Conservation (phyloP, 2,888 invertebrate species). For the Neria commutata region DNA sequence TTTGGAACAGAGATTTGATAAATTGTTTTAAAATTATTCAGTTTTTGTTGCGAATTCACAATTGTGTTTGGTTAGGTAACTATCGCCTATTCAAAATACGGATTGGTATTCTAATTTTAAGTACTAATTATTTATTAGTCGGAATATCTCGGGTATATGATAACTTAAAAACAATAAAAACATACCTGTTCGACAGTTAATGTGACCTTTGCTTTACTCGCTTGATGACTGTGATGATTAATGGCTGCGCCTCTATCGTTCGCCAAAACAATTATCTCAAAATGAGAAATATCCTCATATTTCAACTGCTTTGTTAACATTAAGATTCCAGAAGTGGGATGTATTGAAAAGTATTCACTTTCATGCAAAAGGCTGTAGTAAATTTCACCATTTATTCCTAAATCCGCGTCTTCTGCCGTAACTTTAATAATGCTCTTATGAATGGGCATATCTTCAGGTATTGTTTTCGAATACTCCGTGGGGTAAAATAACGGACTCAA, state of each 20-base stretch:
- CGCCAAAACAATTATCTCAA: conserved; percentile 81
- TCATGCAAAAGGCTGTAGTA: conserved; percentile 89
- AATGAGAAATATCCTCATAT: conserved; percentile 72
- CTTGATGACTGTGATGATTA: conserved; percentile 61
- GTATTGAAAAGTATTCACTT: conserved; percentile 87
- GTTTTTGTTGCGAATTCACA: no score
- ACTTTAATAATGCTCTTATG: conserved; percentile 82
- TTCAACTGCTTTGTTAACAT: conserved; percentile 79
- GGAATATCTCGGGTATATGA: no score
- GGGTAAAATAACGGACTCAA: conserved; percentile 93
- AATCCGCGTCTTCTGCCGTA: conserved; percentile 93
- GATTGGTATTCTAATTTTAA: no score
- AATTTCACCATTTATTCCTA: conserved; percentile 94
- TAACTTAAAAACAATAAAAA: conserved; percentile 9
- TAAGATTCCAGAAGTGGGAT: conserved; percentile 89
- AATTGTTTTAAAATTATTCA: no score
- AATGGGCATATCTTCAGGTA: conserved; percentile 86
- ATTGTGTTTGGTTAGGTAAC: no score
- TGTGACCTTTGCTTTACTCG: conserved; percentile 78
- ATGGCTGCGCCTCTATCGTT: conserved; percentile 78
- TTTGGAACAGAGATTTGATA: no score
- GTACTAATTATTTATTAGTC: no score
- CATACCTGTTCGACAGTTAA: conserved; percentile 73
- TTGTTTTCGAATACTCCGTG: conserved; percentile 82
- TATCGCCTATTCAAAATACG: no score